phyloP scores from a whole-genome alignment of 1,140 invertebrate species.

The Danaus plexippus region DNA sequence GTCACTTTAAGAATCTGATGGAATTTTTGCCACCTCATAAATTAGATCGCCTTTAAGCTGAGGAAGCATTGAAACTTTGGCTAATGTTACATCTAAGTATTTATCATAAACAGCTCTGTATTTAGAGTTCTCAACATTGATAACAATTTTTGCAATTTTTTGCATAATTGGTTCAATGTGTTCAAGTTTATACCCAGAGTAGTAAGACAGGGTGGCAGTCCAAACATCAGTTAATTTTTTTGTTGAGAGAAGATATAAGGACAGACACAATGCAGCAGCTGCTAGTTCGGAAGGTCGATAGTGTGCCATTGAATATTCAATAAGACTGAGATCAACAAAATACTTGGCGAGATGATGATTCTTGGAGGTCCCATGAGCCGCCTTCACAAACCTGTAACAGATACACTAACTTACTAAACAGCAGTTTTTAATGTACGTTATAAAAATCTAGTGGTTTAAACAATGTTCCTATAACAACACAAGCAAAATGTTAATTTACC shows the following conservation, averaged over 20 bases:
- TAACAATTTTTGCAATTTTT: slow-evolving; percentile 73
- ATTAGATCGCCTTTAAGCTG: slow-evolving; percentile 69
- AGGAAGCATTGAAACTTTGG: slow-evolving; percentile 74
- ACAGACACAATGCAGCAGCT: slow-evolving; percentile 71
- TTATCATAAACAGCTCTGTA: slow-evolving; percentile 76
- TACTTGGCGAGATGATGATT: slow-evolving; percentile 94
- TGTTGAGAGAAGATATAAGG: slow-evolving; percentile 66
- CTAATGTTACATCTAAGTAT: slow-evolving; percentile 73
- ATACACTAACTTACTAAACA: slow-evolving; percentile 16
- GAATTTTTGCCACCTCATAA: slow-evolving; percentile 26
- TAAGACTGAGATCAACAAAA: slow-evolving; percentile 87
- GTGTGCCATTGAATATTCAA: slow-evolving; percentile 88
- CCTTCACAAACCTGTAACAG: slow-evolving; percentile 75
- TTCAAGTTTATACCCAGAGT: slow-evolving; percentile 74
- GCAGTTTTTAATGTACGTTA: no score
- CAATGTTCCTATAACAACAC: background rate
- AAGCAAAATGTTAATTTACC: slow-evolving; percentile 53
- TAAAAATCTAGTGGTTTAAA: no score
- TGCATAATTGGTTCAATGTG: slow-evolving; percentile 74
- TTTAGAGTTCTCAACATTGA: slow-evolving; percentile 73
- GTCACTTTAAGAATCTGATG: no score
- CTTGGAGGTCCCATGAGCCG: slow-evolving; percentile 74
- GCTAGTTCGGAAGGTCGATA: slow-evolving; percentile 83
- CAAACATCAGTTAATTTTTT: slow-evolving; percentile 67
- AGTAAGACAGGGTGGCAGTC: slow-evolving; percentile 76